Base-by-base conservation (phyloP, 2,113 vertebrate genomes). In the Nothoprocta perdicaria region DNA sequence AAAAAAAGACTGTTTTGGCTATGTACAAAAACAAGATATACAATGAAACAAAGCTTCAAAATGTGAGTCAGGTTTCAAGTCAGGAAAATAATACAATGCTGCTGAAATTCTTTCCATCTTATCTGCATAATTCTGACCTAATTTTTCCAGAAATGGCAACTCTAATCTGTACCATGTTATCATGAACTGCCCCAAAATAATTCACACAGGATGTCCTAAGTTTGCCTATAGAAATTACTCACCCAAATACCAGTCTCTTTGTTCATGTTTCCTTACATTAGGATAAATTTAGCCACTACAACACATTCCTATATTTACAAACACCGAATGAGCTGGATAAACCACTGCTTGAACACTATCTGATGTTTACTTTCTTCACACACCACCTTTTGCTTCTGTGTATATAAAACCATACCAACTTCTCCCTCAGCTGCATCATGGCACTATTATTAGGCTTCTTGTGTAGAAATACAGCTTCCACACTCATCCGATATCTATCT, bases 21-120 rank as follows among this genome's bases (percentile, higher is more conserved):
- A 23, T 83, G 75, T 91, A 84, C 82, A 73, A 92, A 88, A 96
- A 93, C 53, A 85, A 75, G 61, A 53, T 89, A 86, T 89, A 96
- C 92, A 96, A 93, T 95, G 85, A 95, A 92, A 95, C 89, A 94
- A 94, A 93, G 89, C 80, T 94, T 87, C 24, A 1, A 50, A 92
- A 14, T 80, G 63, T 92, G 94, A 95, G 78, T 93, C 90, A 92
- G 81, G 46, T 80, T 92, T 78, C 65, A 91, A 92, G 84, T 94
- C 85, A 94, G 92, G 95, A 96, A 94, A 94, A 92, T 92, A 84
- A 75, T 91, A 96, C 92, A 92, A 95, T 90, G 75, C 90, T 84
- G 58, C 72, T 93, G 94, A 92, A 95, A 94, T 96, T 95, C 92
- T 72, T 95, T 96, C 90, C 84, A 80, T 60, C 91, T 94, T 95